Conservation (phyloP, 2,888 invertebrate species). For the Frankliniella intonsa region DNA sequence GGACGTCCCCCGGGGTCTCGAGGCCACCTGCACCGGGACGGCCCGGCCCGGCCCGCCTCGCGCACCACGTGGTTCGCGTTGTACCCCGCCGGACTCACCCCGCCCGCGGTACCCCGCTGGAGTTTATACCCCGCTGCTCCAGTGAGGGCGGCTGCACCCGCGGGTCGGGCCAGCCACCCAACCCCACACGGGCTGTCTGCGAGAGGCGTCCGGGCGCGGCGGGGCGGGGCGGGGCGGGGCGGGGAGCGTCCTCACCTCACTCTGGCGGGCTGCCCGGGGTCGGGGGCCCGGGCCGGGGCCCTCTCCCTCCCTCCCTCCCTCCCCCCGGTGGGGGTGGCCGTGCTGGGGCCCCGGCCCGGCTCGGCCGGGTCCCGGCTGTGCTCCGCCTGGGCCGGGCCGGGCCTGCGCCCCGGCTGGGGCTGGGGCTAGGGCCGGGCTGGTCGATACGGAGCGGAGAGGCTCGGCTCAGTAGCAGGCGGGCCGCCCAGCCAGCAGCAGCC, state of each 20-base stretch:
- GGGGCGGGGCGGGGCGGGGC: not conserved
- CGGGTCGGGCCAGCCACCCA: not conserved
- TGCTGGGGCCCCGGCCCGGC: not conserved
- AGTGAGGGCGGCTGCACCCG: not conserved
- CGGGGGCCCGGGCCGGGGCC: not conserved
- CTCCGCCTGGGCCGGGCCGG: not conserved
- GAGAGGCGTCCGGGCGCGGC: not conserved
- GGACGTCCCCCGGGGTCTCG: not conserved
- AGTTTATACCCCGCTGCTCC: too few species aligned
- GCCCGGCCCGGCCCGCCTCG: not conserved
- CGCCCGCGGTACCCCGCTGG: not conserved
- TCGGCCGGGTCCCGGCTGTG: not conserved
- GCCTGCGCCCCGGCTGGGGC: not conserved
- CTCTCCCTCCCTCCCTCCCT: too few species aligned
- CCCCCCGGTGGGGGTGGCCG: not conserved
- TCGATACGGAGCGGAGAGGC: not conserved
- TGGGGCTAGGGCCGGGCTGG: not conserved
- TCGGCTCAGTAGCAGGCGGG: too few species aligned
- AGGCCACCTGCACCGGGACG: not conserved
- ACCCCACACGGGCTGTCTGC: not conserved
- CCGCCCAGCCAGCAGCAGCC: not conserved
- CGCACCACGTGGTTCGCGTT: not conserved
- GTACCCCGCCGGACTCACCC: not conserved
- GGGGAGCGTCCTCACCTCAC: not conserved
- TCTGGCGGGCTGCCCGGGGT: constrained; percentile 1